A percentile compares a stretch with the other conserved stretches of the same genome.
phyloP scores from a whole-genome alignment of 2,888 invertebrate species.

The Eustalomyia histrio region DNA sequence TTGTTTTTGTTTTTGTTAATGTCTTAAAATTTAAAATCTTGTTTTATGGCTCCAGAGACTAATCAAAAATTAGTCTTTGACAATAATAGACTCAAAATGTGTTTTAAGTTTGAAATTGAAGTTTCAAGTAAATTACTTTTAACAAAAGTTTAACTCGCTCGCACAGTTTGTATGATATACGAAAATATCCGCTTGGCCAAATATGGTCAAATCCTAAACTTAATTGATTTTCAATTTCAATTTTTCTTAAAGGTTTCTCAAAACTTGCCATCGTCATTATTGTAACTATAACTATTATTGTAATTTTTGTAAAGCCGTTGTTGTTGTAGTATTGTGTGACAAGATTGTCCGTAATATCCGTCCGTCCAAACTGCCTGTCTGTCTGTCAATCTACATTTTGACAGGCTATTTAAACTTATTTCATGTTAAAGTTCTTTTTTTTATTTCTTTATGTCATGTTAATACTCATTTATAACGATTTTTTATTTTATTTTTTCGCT shows the following conservation, averaged over 20 bases:
- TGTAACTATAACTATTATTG: conserved; percentile 17
- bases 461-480: conserved; percentile 36
- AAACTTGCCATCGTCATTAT: conserved; percentile 18
- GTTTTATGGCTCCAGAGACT: conserved; percentile 51
- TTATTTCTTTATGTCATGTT: conserved; percentile 41
- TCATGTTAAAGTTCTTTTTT: conserved; percentile 31
- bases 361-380: conserved; percentile 28
- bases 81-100: conserved; percentile 58
- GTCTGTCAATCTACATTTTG: conserved; percentile 63
- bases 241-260: conserved; percentile 22
- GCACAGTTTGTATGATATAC: neutral
- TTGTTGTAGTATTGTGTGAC: conserved; percentile 36
- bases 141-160: neutral
- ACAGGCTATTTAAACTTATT: conserved; percentile 57
- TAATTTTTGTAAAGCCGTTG: conserved; percentile 7
- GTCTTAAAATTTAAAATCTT: conserved; percentile 21
- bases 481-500: conserved; percentile 20
- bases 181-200: conserved; percentile 30
- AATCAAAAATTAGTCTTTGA: conserved; percentile 62
- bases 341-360: conserved; percentile 20
- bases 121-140: conserved; percentile 46
- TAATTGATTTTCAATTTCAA: conserved; percentile 63
- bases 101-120: conserved; percentile 37
- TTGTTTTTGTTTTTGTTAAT: neutral
- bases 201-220: conserved; percentile 61